Conservation (phyloP, 2,888 invertebrate species). For the Fragum sueziense region DNA sequence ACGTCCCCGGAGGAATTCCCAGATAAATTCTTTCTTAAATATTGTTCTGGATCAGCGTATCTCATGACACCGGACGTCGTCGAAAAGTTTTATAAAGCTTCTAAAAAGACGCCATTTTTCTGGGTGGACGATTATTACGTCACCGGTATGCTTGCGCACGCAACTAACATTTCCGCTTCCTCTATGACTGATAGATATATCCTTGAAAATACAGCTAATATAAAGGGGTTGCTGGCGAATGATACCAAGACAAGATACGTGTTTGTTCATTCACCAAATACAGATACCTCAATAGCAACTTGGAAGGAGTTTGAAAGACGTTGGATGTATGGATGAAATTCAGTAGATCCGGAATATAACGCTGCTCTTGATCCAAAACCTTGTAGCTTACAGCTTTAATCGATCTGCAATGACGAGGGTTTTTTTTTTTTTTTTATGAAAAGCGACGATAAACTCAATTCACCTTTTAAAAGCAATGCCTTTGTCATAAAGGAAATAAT, state of each 20-base stretch:
- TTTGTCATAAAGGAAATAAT: no score
- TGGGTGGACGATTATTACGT: conserved; percentile 96
- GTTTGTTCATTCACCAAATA: conserved; percentile 58
- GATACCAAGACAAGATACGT: conserved; percentile 58
- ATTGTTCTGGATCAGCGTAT: conserved; percentile 83
- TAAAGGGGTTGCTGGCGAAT: conserved; percentile 32
- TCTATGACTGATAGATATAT: conserved; percentile 74
- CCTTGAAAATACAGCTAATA: conserved; percentile 62
- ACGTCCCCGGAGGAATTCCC: conserved; percentile 80
- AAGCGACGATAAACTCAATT: no score
- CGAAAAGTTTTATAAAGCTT: conserved; percentile 85
- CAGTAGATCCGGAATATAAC: background rate
- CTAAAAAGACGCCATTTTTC: conserved; percentile 87
- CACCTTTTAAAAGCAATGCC: no score
- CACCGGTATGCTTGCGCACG: conserved; percentile 88
- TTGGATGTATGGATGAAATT: conserved; percentile 25
- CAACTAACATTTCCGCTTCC: conserved; percentile 65
- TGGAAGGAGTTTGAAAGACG: conserved; percentile 56
- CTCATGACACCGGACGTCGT: conserved; percentile 87
- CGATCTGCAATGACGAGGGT: background rate
- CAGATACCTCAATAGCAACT: conserved; percentile 35
- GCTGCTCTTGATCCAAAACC: no score
- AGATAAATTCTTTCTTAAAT: conserved; percentile 80
- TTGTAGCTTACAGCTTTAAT: background rate
- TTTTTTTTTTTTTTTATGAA: no score